Percentiles rank a stretch among this genome's conserved stretches.
These are phyloP conservation scores for Trichacis sp. DNA, from an alignment of 2,888 invertebrate genomes.

Conservation along the genomic window DNA sequence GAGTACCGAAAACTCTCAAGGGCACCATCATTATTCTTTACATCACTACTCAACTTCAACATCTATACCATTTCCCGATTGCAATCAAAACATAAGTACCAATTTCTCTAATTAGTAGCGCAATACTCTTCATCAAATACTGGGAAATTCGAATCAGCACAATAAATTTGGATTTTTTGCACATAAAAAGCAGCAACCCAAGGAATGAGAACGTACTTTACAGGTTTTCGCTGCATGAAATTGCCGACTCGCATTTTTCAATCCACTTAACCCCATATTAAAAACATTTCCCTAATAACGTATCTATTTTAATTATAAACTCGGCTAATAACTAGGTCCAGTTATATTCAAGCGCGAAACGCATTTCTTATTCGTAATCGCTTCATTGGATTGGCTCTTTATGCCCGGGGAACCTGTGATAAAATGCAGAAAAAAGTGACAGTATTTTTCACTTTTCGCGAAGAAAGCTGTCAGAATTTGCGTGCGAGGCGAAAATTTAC, in stretches of 20 bases:
- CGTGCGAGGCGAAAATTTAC: conserved; percentile 8
- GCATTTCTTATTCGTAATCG: background rate
- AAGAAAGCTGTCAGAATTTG: conserved; percentile 17
- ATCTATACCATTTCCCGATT: too few species aligned
- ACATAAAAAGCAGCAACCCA: background rate
- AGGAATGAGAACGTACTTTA: background rate
- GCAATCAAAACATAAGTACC: too few species aligned
- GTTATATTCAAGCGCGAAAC: background rate
- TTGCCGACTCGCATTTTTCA: background rate
- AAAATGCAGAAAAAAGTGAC: background rate
- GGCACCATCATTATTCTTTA: background rate
- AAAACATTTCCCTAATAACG: background rate
- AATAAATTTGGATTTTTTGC: too few species aligned
- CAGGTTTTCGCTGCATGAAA: background rate
- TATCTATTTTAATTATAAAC: background rate
- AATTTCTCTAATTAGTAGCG: too few species aligned
- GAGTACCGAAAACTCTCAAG: background rate
- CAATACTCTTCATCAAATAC: too few species aligned
- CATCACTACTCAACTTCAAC: too few species aligned
- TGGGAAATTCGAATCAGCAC: too few species aligned
- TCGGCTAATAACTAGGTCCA: background rate
- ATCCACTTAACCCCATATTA: background rate
- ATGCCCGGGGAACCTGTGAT: background rate
- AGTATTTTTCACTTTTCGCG: conserved; percentile 1
- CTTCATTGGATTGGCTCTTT: background rate